A percentile compares a stretch with the other conserved stretches of the same genome.
phyloP scores from a whole-genome alignment of 2,888 invertebrate genomes.

The Apotomis turbidana region DNA sequence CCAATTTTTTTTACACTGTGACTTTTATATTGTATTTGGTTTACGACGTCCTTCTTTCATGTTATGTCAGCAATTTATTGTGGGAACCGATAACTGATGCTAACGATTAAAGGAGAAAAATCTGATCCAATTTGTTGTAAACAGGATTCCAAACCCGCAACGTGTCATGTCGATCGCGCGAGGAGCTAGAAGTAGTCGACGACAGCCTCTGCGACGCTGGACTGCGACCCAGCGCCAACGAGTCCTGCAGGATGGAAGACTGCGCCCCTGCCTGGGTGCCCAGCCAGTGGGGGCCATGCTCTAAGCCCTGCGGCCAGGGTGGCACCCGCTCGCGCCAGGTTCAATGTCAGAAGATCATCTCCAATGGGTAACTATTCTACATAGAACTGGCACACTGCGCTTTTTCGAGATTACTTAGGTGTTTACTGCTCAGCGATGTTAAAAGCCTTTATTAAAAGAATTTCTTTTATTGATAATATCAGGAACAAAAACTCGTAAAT shows the following conservation, averaged over 20 bases:
- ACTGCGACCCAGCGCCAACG: conserved; percentile 87
- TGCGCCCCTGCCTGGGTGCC: conserved; percentile 88
- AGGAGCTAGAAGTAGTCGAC: conserved; percentile 88
- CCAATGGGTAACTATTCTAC: conserved; percentile 82
- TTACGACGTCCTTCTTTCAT: too few species aligned
- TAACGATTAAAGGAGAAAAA: too few species aligned
- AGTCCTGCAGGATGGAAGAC: conserved; percentile 89
- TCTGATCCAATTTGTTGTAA: neutral
- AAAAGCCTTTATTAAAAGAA: too few species aligned
- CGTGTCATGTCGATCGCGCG: conserved; percentile 91
- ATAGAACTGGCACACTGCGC: neutral
- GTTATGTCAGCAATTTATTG: too few species aligned
- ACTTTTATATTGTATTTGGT: too few species aligned
- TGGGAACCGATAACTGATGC: too few species aligned
- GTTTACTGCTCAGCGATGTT: too few species aligned
- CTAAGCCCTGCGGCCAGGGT: conserved; percentile 90
- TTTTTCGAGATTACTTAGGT: too few species aligned
- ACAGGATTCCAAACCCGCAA: conserved; percentile 89
- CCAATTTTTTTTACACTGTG: too few species aligned
- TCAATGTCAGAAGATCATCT: conserved; percentile 91
- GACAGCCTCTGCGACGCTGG: conserved; percentile 90
- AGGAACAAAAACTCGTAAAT: too few species aligned
- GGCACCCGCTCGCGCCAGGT: conserved; percentile 88
- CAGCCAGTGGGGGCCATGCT: conserved; percentile 92
- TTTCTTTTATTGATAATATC: too few species aligned